phyloP scores from a whole-genome alignment of 2,113 vertebrate genomes.

The Notechis scutatus region DNA sequence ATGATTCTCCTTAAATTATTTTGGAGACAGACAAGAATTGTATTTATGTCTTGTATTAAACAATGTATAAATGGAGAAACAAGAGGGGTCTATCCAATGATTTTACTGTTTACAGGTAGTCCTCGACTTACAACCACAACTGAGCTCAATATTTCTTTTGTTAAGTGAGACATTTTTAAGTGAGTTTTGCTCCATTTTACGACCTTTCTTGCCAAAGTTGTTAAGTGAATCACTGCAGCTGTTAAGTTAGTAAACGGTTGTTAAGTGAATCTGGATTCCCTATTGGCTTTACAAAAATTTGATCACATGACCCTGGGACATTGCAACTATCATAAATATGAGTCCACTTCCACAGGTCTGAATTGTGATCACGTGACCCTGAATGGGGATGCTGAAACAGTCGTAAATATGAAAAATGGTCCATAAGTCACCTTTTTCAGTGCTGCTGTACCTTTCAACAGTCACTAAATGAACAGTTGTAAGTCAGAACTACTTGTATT shows the following conservation, averaged over 20 bases:
- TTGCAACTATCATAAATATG: neutral
- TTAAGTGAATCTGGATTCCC: neutral
- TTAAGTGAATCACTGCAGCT: neutral
- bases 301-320: neutral
- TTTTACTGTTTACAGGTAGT: neutral
- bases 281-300: neutral
- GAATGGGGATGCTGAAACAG: neutral
- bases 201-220: neutral
- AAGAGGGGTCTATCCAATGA: neutral
- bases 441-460: neutral
- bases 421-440: neutral
- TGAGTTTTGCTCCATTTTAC: neutral
- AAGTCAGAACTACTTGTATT: neutral
- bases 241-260: neutral
- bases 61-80: neutral
- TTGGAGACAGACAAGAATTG: neutral
- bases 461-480: neutral
- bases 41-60: neutral
- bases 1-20: neutral
- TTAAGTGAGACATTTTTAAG: neutral
- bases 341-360: neutral
- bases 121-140: neutral
- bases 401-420: neutral
- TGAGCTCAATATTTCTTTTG: neutral
- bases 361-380: neutral